phyloP scores from a whole-genome alignment of 2,888 invertebrate genomes.

The Bombyx huttoni region DNA sequence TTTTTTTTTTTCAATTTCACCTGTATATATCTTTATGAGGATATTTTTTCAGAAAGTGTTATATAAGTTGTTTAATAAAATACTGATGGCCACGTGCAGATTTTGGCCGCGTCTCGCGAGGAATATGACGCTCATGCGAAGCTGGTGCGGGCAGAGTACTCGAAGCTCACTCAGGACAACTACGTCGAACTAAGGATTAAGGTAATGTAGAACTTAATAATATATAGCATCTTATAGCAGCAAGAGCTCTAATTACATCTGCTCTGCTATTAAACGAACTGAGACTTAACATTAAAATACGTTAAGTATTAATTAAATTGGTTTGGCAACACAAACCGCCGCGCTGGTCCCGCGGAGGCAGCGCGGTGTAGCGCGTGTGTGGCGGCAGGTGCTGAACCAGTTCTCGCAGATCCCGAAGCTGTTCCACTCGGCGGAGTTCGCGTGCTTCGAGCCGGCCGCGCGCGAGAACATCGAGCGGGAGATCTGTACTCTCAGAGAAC shows the following conservation, averaged over 20 bases:
- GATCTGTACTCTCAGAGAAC: conserved; percentile 40
- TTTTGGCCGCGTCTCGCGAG: conserved; percentile 38
- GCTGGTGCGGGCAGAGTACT: conserved; percentile 50
- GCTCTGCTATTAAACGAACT: too few relatives aligned
- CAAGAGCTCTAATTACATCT: too few relatives aligned
- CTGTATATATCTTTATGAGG: too few relatives aligned
- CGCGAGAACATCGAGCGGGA: conserved; percentile 55
- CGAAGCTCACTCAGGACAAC: conserved; percentile 29
- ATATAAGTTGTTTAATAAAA: background rate
- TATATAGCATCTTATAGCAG: background rate
- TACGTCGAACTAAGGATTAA: conserved; percentile 50
- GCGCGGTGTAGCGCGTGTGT: too few relatives aligned
- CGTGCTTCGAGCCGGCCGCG: conserved; percentile 42
- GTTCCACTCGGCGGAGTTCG: conserved; percentile 52
- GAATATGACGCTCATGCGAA: conserved; percentile 53
- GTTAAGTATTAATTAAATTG: too few relatives aligned
- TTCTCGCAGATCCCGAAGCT: conserved; percentile 48
- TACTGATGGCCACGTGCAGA: background rate
- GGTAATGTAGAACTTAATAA: conserved; percentile 19
- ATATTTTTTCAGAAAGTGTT: too few relatives aligned
- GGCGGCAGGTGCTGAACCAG: conserved; percentile 50
- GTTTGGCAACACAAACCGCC: too few relatives aligned
- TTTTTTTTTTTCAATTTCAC: too few relatives aligned
- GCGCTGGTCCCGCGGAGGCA: too few relatives aligned
- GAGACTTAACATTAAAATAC: too few relatives aligned